Base-by-base conservation (phyloP, 2,797 vertebrate species). In the Helicolenus hilgendorfi region DNA sequence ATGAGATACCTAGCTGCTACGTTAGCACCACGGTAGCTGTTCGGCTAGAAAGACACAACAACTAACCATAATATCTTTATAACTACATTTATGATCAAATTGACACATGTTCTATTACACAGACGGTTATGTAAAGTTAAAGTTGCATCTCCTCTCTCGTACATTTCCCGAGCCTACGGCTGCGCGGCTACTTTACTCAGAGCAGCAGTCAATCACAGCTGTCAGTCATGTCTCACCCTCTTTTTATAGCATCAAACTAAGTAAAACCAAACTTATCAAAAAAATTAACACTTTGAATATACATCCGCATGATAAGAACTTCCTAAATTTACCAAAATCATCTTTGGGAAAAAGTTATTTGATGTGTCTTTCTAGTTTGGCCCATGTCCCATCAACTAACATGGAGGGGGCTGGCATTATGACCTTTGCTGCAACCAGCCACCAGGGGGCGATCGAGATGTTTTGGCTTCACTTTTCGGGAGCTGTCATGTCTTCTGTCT, bases 361-460 rank as follows among this genome's bases (percentile, higher is more conserved):
- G 7, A n/a, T 7, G 18, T n/a, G 18, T 53, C 3, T 53, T 53
- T n/a, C 0, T 53, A n/a, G 45, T 53, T 53, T 53, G 45, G 3
- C 45, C 45, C 7, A 53, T 0, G 18, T 53, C 45, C 45, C 18
- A 53, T 4, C 3, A 18, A 20, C 45, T 53, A 53, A 53, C 0
- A 53, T 53, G 0, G 45, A 53, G 45, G 45, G 18, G 45, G 45
- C 0, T 3, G 18, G 0, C 0, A 9, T 53, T n/a, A 53, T 53
- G 45, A 53, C 0, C 18, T 53, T 8, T 53, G n/a, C 45, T 10
- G 45, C 7, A 53, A 20, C 45, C 7, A 53, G 45, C 45, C 45
- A 53, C 45, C 18, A 53, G 45, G 45, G 45, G 45, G 45, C 45
- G 8, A 53, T 53, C 45, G 0, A 53, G 18, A 49, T 49, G 45